Percentiles rank a stretch among this genome's conserved stretches.
phyloP scores from a whole-genome alignment of 2,113 vertebrate species.

The Gnathonemus echidnorhynchus region DNA sequence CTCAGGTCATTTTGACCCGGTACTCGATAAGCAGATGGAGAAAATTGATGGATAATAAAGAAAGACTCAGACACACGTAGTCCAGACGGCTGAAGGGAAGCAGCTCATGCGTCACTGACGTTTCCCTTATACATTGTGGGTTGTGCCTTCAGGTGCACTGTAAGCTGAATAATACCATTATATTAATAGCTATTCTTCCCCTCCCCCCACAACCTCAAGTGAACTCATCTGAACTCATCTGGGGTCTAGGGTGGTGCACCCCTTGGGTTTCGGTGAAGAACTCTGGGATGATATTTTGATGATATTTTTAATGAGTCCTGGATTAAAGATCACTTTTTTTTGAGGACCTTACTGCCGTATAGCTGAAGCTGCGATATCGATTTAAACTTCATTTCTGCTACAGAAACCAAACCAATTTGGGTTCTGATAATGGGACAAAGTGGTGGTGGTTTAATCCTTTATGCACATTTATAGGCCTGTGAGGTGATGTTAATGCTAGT shows the following conservation, averaged over 20 bases:
- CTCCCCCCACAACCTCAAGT: neutral
- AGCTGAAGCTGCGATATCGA: constrained; percentile 12
- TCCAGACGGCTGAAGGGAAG: neutral
- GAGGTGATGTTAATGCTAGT: neutral
- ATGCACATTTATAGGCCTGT: neutral
- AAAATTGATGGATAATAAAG: neutral
- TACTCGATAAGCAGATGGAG: neutral
- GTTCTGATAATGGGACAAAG: constrained; percentile 6
- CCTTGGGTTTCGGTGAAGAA: neutral
- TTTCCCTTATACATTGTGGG: neutral
- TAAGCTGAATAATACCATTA: neutral
- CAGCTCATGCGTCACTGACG: neutral
- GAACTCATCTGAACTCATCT: constrained; percentile 3
- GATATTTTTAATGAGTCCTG: constrained; percentile 21
- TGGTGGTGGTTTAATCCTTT: neutral
- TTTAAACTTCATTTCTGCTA: constrained; percentile 23
- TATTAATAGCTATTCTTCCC: neutral
- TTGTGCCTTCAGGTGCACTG: neutral
- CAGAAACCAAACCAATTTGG: constrained; percentile 15
- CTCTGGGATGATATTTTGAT: constrained; percentile 9
- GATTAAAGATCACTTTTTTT: constrained; percentile 25
- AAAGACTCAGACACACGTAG: neutral
- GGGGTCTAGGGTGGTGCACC: constrained; percentile 22
- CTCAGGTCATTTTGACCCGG: neutral
- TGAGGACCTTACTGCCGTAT: neutral